phyloP scores from a whole-genome alignment of 2,888 invertebrate species.

The Ornithoptera priamus region DNA sequence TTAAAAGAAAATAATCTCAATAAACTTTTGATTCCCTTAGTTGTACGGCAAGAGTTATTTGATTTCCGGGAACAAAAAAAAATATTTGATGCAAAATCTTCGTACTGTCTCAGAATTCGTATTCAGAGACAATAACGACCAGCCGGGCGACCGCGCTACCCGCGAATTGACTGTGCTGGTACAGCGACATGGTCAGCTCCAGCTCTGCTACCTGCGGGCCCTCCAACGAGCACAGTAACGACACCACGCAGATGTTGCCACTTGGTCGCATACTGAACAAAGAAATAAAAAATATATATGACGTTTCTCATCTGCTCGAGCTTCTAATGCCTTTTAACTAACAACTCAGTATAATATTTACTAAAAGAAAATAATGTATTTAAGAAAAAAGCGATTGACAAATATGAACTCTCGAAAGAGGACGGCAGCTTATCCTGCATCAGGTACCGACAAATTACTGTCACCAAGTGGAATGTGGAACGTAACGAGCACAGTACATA shows the following conservation, averaged over 20 bases:
- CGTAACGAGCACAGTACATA: too few species aligned
- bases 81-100: neutral
- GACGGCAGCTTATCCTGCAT: too few species aligned
- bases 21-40: too few species aligned
- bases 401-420: too few species aligned
- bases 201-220: constrained; percentile 96
- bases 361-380: too few species aligned
- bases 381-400: too few species aligned
- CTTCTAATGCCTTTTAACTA: too few species aligned
- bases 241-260: constrained; percentile 86
- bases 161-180: constrained; percentile 84
- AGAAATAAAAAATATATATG: neutral
- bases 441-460: too few species aligned
- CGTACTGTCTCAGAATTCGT: constrained; percentile 74
- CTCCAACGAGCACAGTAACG: constrained; percentile 84
- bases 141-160: constrained; percentile 92
- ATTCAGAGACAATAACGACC: constrained; percentile 90
- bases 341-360: too few species aligned
- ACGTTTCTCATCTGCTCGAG: too few species aligned
- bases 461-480: too few species aligned
- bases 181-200: constrained; percentile 91
- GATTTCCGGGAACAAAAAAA: neutral
- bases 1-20: neutral
- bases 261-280: constrained; percentile 74
- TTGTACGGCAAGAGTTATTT: neutral